These are phyloP conservation scores for Boloria selene DNA, from an alignment of 2,888 invertebrate species.

Conservation along the genomic window DNA sequence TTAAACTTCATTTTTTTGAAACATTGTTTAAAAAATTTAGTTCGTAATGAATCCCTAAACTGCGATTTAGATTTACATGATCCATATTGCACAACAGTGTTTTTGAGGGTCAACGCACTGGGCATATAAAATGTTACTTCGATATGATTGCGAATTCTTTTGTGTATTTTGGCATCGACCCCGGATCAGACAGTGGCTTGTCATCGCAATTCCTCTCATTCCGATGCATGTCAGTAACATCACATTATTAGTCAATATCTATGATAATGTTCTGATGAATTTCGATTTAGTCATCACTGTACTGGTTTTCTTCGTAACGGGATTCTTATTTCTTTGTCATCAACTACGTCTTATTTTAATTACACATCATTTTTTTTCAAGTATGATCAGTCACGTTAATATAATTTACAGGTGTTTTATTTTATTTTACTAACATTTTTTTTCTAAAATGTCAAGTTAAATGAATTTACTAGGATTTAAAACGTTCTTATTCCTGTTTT, in stretches of 20 bases:
- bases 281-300: constrained; percentile 17
- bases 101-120: constrained; percentile 64
- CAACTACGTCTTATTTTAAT: constrained; percentile 12
- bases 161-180: constrained; percentile 41
- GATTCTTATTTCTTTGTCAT: constrained; percentile 12
- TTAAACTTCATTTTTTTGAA: background rate
- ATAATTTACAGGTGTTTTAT: background rate
- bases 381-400: background rate
- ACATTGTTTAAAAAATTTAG: too few relatives aligned
- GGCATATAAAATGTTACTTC: constrained; percentile 58
- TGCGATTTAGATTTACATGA: background rate
- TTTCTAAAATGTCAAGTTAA: background rate
- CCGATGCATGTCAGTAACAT: constrained; percentile 12
- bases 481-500: background rate
- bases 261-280: constrained; percentile 15
- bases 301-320: constrained; percentile 11
- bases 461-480: too few relatives aligned
- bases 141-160: constrained; percentile 40
- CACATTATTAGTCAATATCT: constrained; percentile 18
- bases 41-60: background rate
- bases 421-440: background rate
- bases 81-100: constrained; percentile 59
- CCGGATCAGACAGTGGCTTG: constrained; percentile 27
- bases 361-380: constrained; percentile 4
- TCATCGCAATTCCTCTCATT: constrained; percentile 22